phyloP scores from a whole-genome alignment of 2,888 invertebrate species.

The Cheiracanthium punctorium region DNA sequence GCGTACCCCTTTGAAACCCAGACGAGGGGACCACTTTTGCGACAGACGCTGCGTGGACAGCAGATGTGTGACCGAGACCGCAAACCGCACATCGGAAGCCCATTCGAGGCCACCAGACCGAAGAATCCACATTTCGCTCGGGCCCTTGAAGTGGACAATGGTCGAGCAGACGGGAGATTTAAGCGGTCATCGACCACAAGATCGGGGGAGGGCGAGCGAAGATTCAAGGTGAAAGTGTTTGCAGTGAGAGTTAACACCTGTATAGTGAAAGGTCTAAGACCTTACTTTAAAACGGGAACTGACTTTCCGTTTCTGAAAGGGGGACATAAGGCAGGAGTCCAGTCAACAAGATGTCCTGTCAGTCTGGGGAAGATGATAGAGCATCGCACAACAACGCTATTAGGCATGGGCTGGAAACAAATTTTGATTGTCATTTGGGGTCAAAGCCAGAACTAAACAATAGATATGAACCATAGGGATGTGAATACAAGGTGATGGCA shows the following conservation, averaged over 20 bases:
- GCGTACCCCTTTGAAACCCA: background rate
- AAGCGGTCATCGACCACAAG: constrained; percentile 48
- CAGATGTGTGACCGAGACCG: constrained; percentile 17
- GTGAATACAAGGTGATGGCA: too few relatives aligned
- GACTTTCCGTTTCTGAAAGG: background rate
- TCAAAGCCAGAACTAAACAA: too few relatives aligned
- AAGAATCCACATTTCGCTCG: constrained; percentile 5
- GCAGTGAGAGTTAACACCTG: constrained; percentile 2
- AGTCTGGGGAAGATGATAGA: too few relatives aligned
- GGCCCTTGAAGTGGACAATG: constrained; percentile 3
- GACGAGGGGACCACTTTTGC: constrained; percentile 10
- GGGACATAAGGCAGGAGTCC: too few relatives aligned
- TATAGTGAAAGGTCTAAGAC: background rate
- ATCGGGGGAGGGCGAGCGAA: constrained; percentile 7
- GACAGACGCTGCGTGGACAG: constrained; percentile 15
- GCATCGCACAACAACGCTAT: too few relatives aligned
- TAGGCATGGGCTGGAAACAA: too few relatives aligned
- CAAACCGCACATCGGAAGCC: constrained; percentile 38
- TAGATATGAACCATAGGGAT: too few relatives aligned
- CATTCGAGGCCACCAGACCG: constrained; percentile 34
- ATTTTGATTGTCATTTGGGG: too few relatives aligned
- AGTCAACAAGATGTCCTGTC: too few relatives aligned
- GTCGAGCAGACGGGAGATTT: background rate
- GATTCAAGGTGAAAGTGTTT: background rate
- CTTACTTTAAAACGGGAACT: background rate